Base-by-base conservation (phyloP, 2,888 invertebrate genomes). In the Coenonympha glycerion region DNA sequence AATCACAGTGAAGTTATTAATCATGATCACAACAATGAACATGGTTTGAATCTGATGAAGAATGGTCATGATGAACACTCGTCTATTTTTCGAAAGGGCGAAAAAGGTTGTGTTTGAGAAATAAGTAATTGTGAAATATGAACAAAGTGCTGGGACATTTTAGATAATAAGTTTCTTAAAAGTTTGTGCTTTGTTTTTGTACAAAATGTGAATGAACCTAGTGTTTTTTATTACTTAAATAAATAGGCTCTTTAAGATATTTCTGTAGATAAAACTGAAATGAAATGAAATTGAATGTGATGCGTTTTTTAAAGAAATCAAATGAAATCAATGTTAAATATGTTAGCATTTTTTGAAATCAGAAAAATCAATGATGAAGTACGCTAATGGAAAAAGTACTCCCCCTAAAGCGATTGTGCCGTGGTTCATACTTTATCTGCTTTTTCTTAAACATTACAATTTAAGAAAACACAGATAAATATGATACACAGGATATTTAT, bases 31-130 rank as follows among this genome's bases (percentile, higher is more conserved):
- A 33, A 9, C 11, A 21, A 21, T 18, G 34, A 40, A 22, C 26
- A 26, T 8, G 31, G 40, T 8, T 31, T 36, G 30, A 57, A 60
- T 45, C 52, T 59, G 30, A 62, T 60, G 30, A 59, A 58, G 22
- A 62, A 64, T 30, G 41, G 34, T 42, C 40, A 55, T 13, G 22
- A 40, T 8, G 39, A 39, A 39, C 54, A 54, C 40, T 40, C 53
- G 21, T 37, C 34, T 11, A 15, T 45, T 24, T 45, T 34, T 36
- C 24, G 22, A 3, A 45, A 45, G 26, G 24, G 45, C 24, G 34
- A 18, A 26, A 45, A 45, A 34, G 13, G 26, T 21, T 21, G 31
- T 9, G 22, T 44, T 13, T 44, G 31, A 42, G 8, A 42, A 18
- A 26, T 15, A 34, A 34, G 19, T 34, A 13, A 8, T 6, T 9